A percentile compares a stretch with the other conserved stretches of the same genome.
These are phyloP conservation scores for Andrena fulva DNA, from an alignment of 2,888 invertebrate genomes.

Conservation along the genomic window DNA sequence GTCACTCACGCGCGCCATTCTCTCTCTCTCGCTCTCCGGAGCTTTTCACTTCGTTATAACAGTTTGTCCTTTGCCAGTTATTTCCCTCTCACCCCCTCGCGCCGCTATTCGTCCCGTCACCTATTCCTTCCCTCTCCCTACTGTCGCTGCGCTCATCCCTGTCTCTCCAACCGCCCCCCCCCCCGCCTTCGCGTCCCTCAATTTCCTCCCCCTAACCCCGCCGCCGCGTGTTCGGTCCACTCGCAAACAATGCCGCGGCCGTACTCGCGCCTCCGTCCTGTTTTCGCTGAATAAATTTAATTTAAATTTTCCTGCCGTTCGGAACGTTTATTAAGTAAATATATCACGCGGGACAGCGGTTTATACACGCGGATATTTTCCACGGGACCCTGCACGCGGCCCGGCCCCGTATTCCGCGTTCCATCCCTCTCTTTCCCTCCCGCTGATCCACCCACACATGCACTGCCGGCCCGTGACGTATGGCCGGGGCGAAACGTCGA, in stretches of 20 bases:
- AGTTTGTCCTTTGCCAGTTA: constrained; percentile 58
- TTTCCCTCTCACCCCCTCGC: constrained; percentile 24
- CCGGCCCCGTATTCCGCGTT: constrained; percentile 37
- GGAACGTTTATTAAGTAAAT: constrained; percentile 80
- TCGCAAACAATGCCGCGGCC: constrained; percentile 70
- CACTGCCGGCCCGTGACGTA: constrained; percentile 29
- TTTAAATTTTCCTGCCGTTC: constrained; percentile 78
- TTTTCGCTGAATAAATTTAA: constrained; percentile 80
- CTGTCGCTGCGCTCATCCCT: constrained; percentile 2
- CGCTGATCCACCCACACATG: background rate
- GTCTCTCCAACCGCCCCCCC: background rate
- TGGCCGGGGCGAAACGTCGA: constrained; percentile 52
- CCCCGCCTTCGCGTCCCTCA: constrained; percentile 32
- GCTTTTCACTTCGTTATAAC: constrained; percentile 70
- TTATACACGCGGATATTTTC: constrained; percentile 68
- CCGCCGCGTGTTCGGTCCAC: constrained; percentile 50
- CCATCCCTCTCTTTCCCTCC: constrained; percentile 9
- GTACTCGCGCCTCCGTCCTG: constrained; percentile 62
- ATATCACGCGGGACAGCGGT: constrained; percentile 71
- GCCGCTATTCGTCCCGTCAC: constrained; percentile 6
- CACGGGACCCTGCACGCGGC: constrained; percentile 39
- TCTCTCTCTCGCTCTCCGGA: constrained; percentile 24
- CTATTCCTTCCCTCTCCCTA: constrained; percentile 1
- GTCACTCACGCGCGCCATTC: constrained; percentile 28
- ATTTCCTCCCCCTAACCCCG: constrained; percentile 40